Percentiles rank a stretch among this genome's conserved stretches.
Evolutionary conservation across 2,113 vertebrate species (phyloP).

Genomic region (Caloenas nicobarica): DNA sequence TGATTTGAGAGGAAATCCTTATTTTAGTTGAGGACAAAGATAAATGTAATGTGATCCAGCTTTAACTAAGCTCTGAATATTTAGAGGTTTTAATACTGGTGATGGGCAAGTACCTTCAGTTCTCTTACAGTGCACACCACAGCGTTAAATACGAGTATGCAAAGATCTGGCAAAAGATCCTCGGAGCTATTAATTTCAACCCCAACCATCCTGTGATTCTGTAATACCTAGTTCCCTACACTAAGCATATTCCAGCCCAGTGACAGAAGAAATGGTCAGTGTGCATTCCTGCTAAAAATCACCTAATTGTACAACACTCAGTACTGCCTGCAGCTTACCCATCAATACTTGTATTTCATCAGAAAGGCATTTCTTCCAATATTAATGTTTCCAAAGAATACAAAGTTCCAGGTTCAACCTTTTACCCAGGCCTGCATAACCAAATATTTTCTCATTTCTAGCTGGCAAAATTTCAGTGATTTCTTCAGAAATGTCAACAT

Average conservation of each 20-base stretch:
- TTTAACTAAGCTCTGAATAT: background rate
- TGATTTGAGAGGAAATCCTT: background rate
- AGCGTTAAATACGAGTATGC: background rate
- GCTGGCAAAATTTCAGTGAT: background rate
- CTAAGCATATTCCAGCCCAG: background rate
- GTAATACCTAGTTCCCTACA: background rate
- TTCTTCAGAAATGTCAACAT: conserved; percentile 13
- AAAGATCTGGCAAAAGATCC: background rate
- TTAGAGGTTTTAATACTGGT: background rate
- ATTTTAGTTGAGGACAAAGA: background rate
- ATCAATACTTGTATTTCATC: background rate
- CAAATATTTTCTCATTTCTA: background rate
- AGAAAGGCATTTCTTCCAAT: background rate
- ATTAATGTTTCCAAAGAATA: background rate
- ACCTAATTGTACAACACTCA: too few relatives aligned
- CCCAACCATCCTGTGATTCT: too few relatives aligned
- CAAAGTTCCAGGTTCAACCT: background rate
- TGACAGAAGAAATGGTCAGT: background rate
- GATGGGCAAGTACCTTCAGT: background rate
- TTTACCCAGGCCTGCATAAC: background rate
- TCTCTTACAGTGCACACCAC: background rate
- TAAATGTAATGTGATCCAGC: background rate
- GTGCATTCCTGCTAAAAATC: background rate
- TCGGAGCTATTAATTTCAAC: background rate
- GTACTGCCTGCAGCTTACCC: background rate